These are phyloP conservation scores for Bettongia penicillata DNA, from an alignment of 2,113 vertebrate species.

Conservation along the genomic window DNA sequence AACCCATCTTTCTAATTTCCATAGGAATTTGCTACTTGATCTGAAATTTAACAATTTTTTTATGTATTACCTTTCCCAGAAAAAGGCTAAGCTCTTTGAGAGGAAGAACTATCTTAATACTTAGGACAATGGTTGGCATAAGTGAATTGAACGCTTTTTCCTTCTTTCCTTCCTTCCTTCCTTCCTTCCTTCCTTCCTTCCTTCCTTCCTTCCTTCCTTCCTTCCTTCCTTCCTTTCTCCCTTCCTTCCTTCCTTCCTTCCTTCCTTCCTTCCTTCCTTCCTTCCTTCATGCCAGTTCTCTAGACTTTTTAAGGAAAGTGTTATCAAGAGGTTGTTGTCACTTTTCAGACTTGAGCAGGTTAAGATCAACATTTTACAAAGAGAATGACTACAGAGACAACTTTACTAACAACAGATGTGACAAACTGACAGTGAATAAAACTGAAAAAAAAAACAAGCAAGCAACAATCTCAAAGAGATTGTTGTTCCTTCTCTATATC, in stretches of 20 bases:
- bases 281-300: background rate
- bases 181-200: background rate
- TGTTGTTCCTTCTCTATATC: background rate
- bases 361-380: background rate
- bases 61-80: background rate
- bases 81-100: background rate
- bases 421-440: background rate
- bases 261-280: background rate
- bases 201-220: background rate
- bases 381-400: background rate
- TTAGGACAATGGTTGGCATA: background rate
- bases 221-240: too few relatives aligned
- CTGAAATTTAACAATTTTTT: background rate
- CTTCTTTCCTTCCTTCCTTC: background rate
- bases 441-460: background rate
- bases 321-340: background rate
- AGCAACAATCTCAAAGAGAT: background rate
- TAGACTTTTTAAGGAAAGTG: background rate
- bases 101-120: background rate
- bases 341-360: background rate
- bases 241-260: background rate
- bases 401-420: background rate
- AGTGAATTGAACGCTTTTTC: background rate
- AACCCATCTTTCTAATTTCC: background rate
- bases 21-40: background rate